These are phyloP conservation scores for Bothrops jararaca DNA, from an alignment of 2,113 vertebrate species.

Conservation along the genomic window DNA sequence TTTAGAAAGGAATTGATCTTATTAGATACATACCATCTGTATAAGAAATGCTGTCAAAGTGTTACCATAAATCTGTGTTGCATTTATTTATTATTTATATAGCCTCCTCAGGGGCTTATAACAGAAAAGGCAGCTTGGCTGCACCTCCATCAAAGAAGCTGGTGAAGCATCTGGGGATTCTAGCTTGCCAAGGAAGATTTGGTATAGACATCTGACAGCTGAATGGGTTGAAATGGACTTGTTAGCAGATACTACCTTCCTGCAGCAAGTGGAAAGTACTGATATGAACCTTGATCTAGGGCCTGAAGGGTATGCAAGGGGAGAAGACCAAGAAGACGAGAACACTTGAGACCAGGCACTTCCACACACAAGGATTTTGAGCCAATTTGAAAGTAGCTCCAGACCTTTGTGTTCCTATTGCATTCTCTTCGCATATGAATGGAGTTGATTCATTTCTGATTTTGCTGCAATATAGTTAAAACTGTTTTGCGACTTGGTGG, in stretches of 20 bases:
- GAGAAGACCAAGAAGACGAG: neutral
- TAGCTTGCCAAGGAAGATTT: neutral
- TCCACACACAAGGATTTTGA: neutral
- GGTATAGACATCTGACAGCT: neutral
- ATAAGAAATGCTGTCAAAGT: neutral
- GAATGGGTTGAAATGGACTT: neutral
- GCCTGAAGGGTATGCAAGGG: neutral
- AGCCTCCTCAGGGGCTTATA: neutral
- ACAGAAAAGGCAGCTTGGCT: neutral
- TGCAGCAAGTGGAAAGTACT: neutral
- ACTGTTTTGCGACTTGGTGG: neutral
- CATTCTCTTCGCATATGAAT: neutral
- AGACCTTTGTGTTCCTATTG: neutral
- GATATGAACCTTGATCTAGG: neutral
- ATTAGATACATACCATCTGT: neutral
- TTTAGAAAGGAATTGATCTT: neutral
- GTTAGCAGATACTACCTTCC: neutral
- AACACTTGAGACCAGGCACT: neutral
- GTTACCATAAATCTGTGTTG: neutral
- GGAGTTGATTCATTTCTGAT: neutral
- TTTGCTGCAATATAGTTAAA: neutral
- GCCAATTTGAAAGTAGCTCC: neutral
- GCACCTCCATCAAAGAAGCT: neutral
- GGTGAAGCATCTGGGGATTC: neutral
- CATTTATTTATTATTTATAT: neutral